These are phyloP conservation scores for Polymixis lichenea DNA, from an alignment of 2,888 invertebrate genomes.

Conservation along the genomic window DNA sequence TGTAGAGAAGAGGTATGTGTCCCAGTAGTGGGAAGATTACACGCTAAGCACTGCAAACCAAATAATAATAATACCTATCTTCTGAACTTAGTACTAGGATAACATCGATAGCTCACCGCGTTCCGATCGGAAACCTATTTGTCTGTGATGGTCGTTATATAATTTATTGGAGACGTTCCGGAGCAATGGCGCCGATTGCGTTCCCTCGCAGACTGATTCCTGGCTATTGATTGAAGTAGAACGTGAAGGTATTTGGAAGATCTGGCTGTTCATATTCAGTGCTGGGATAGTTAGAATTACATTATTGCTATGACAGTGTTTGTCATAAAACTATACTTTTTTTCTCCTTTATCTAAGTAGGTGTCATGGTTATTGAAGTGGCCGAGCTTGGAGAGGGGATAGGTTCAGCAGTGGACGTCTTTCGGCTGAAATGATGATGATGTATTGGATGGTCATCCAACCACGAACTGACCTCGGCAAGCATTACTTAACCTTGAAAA, in stretches of 20 bases:
- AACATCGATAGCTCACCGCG: slow-evolving; percentile 42
- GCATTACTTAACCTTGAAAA: too few species aligned
- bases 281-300: not conserved
- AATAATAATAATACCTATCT: slow-evolving; percentile 6
- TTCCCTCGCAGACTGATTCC: slow-evolving; percentile 22
- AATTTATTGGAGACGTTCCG: slow-evolving; percentile 55
- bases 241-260: slow-evolving; percentile 12
- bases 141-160: slow-evolving; percentile 52
- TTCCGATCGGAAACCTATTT: slow-evolving; percentile 58
- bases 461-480: too few species aligned
- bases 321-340: too few species aligned
- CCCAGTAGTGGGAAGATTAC: too few species aligned
- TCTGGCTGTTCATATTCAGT: slow-evolving; percentile 8
- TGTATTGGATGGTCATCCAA: too few species aligned
- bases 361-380: too few species aligned
- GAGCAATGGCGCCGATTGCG: slow-evolving; percentile 32
- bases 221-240: slow-evolving; percentile 34
- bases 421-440: too few species aligned
- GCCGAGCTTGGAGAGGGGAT: too few species aligned
- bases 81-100: slow-evolving; percentile 35
- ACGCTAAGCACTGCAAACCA: not conserved
- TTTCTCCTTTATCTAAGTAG: too few species aligned
- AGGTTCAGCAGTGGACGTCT: too few species aligned
- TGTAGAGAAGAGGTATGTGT: too few species aligned
- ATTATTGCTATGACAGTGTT: not conserved